Conservation (phyloP, 2,113 vertebrate genomes). For the Alectura lathami region DNA sequence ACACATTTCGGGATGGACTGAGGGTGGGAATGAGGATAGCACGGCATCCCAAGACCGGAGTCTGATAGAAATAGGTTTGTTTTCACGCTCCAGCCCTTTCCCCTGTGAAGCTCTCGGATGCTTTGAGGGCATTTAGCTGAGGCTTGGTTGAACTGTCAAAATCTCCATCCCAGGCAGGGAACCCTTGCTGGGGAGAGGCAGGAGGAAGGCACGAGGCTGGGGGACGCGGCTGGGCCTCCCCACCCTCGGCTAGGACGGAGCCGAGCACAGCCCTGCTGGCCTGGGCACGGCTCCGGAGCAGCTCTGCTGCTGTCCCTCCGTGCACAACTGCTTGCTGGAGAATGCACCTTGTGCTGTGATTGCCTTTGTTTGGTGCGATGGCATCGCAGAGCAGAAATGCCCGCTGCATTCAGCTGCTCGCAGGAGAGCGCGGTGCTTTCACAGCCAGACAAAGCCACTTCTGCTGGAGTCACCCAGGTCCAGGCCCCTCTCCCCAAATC, state of each 20-base stretch:
- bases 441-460: too few species aligned
- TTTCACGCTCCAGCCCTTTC: neutral
- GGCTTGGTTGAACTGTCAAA: neutral
- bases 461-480: neutral
- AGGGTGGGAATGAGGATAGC: neutral
- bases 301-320: neutral
- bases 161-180: neutral
- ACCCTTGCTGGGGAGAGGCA: neutral
- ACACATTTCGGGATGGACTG: neutral
- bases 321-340: neutral
- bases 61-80: neutral
- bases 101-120: rapidly evolving
- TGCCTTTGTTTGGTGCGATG: neutral
- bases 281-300: rapidly evolving
- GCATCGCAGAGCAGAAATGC: neutral
- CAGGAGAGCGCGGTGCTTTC: too few species aligned
- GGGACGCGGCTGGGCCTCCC: too few species aligned
- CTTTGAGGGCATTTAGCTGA: rapidly evolving
- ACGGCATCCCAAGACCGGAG: rapidly evolving
- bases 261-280: neutral
- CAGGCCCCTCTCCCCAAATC: neutral
- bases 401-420: too few species aligned
- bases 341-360: too few species aligned
- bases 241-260: neutral
- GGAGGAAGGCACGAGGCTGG: rapidly evolving